phyloP scores from a whole-genome alignment of 2,888 invertebrate species.

The Euproctis similis region DNA sequence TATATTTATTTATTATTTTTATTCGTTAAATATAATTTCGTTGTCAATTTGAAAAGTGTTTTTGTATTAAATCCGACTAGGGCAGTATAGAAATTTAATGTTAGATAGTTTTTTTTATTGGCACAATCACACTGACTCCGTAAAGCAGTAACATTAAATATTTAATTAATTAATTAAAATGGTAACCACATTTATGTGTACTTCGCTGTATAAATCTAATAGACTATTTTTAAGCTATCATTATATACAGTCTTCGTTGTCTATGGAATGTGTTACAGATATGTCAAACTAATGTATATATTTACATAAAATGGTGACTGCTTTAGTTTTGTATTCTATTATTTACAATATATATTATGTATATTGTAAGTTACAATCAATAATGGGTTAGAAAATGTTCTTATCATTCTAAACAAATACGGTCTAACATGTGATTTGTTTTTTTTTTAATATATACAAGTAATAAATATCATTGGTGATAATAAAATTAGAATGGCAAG shows the following conservation, averaged over 20 bases:
- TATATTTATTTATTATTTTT: constrained; percentile 26
- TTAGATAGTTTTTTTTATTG: constrained; percentile 29
- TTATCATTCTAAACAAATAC: constrained; percentile 47
- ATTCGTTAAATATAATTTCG: constrained; percentile 24
- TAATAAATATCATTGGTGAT: constrained; percentile 72
- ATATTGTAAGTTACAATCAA: constrained; percentile 37
- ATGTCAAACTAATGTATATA: constrained; percentile 42
- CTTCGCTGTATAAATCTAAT: constrained; percentile 37
- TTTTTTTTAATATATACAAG: constrained; percentile 60
- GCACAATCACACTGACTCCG: constrained; percentile 29
- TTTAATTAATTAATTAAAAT: constrained; percentile 26
- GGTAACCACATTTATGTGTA: constrained; percentile 35
- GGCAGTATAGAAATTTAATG: constrained; percentile 22
- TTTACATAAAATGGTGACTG: constrained; percentile 43
- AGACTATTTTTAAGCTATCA: constrained; percentile 35
- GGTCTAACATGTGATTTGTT: constrained; percentile 39
- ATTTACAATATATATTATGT: too few relatives aligned
- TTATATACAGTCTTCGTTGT: constrained; percentile 56
- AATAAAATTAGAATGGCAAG: constrained; percentile 71
- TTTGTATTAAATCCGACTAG: constrained; percentile 43
- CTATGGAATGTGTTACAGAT: constrained; percentile 27
- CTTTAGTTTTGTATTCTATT: too few relatives aligned
- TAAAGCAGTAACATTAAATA: constrained; percentile 20
- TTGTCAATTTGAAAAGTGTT: constrained; percentile 25
- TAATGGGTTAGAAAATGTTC: constrained; percentile 40